Evolutionary conservation across 2,113 vertebrate species (phyloP).

Genomic region (Mastomys natalensis): DNA sequence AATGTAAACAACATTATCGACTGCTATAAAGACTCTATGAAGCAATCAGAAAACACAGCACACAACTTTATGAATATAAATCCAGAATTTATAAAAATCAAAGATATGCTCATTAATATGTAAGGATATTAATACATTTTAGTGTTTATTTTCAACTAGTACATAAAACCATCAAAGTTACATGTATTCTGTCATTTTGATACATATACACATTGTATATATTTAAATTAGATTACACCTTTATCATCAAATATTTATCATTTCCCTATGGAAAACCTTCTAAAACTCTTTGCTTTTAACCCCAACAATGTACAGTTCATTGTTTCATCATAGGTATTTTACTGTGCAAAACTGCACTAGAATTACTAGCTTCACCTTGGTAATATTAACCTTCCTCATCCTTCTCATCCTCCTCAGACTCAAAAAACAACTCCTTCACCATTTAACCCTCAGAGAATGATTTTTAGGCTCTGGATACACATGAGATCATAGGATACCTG

Average conservation of each 20-base stretch:
- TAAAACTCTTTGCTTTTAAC: neutral
- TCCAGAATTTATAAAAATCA: neutral
- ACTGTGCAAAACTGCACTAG: neutral
- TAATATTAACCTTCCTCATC: neutral
- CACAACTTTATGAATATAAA: neutral
- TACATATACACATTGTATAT: too few relatives aligned
- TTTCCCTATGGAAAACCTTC: neutral
- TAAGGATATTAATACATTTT: neutral
- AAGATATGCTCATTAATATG: neutral
- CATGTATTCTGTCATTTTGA: neutral
- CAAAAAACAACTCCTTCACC: neutral
- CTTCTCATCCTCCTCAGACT: neutral
- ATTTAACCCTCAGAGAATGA: neutral
- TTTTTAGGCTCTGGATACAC: neutral
- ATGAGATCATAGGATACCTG: neutral
- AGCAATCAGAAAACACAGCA: conserved; percentile 18
- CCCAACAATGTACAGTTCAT: neutral
- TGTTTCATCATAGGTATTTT: neutral
- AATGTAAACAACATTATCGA: conserved; percentile 55
- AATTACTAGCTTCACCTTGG: neutral
- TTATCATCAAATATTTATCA: neutral
- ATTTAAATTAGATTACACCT: neutral
- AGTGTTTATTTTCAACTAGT: neutral
- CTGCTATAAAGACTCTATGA: neutral
- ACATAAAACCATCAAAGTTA: neutral